A percentile compares a stretch with the other conserved stretches of the same genome.
Evolutionary conservation across 2,888 invertebrate species (phyloP).

Genomic region (Rhynchonema sp.): DNA sequence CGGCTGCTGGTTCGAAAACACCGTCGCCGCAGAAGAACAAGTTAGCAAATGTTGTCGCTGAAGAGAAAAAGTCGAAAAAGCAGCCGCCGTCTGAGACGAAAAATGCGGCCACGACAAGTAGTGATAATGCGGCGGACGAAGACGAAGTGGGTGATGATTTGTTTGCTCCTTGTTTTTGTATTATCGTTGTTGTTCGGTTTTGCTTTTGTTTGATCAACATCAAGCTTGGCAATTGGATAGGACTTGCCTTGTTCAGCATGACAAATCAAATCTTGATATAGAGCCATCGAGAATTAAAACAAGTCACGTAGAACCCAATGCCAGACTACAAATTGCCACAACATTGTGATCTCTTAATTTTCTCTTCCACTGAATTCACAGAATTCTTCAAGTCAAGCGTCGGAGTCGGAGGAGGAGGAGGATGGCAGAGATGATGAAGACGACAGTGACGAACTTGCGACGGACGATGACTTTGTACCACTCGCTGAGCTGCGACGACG

Average conservation of each 20-base stretch:
- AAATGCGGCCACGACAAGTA: constrained; percentile 32
- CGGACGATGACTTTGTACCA: constrained; percentile 16
- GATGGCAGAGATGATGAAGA: constrained; percentile 39
- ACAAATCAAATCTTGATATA: no score
- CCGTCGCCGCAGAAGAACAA: background rate
- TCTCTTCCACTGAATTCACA: no score
- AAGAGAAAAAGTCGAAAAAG: constrained; percentile 30
- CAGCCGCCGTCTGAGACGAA: constrained; percentile 13
- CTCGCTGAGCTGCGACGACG: background rate
- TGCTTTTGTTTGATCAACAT: no score
- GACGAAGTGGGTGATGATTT: constrained; percentile 24
- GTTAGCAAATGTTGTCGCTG: background rate
- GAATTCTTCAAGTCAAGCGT: constrained; percentile 20
- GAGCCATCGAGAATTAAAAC: no score
- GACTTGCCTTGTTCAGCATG: no score
- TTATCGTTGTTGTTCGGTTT: no score
- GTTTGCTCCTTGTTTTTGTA: no score
- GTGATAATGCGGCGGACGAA: constrained; percentile 7
- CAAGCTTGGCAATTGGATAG: no score
- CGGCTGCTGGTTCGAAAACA: background rate
- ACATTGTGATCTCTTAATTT: no score
- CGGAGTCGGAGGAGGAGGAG: constrained; percentile 35
- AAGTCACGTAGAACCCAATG: no score
- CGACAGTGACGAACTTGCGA: constrained; percentile 74
- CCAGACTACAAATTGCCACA: no score